Percentiles rank a stretch among this genome's conserved stretches.
These are phyloP conservation scores for Sprattus sprattus DNA, from an alignment of 2,113 vertebrate genomes.

Conservation along the genomic window DNA sequence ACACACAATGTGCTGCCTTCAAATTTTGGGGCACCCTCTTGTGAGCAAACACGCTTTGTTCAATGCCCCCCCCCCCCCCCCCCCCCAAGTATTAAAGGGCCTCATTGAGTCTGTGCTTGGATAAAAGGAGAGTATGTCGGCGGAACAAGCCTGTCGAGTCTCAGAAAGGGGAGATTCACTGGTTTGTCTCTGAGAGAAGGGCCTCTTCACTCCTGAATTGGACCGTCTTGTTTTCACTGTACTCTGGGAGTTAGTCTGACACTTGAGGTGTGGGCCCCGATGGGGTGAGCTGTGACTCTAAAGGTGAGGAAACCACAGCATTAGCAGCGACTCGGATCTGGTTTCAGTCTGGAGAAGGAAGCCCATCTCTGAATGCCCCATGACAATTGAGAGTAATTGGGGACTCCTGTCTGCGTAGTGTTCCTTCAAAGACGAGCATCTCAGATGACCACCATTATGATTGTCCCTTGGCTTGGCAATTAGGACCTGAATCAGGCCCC, in stretches of 20 bases:
- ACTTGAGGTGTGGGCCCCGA: slow-evolving; percentile 38
- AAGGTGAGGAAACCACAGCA: slow-evolving; percentile 50
- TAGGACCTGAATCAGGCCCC: slow-evolving; percentile 35
- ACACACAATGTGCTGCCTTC: slow-evolving; percentile 39
- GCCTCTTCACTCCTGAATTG: slow-evolving; percentile 42
- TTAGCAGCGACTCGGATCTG: slow-evolving; percentile 50
- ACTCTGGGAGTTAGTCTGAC: slow-evolving; percentile 31
- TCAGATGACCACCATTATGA: slow-evolving; percentile 46
- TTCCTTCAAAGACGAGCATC: slow-evolving; percentile 44
- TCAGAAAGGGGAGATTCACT: slow-evolving; percentile 43
- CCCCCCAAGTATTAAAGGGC: slow-evolving; percentile 52
- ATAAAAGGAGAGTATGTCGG: slow-evolving; percentile 38
- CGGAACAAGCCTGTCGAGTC: slow-evolving; percentile 32
- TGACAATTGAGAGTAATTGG: slow-evolving; percentile 53
- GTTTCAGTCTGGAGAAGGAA: slow-evolving; percentile 47
- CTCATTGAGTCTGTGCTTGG: slow-evolving; percentile 59
- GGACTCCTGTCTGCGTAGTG: slow-evolving; percentile 49
- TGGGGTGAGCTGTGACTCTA: slow-evolving; percentile 33
- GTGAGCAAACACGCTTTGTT: slow-evolving; percentile 62
- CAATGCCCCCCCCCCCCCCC: slow-evolving; percentile 53
- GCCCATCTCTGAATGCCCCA: slow-evolving; percentile 32
- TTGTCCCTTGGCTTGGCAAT: slow-evolving; percentile 46
- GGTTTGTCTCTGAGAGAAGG: slow-evolving; percentile 42
- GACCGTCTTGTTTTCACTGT: slow-evolving; percentile 42
- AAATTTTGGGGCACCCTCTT: slow-evolving; percentile 45